Conservation (phyloP, 2,797 vertebrate species). For the Rhabdomys pumilio region DNA sequence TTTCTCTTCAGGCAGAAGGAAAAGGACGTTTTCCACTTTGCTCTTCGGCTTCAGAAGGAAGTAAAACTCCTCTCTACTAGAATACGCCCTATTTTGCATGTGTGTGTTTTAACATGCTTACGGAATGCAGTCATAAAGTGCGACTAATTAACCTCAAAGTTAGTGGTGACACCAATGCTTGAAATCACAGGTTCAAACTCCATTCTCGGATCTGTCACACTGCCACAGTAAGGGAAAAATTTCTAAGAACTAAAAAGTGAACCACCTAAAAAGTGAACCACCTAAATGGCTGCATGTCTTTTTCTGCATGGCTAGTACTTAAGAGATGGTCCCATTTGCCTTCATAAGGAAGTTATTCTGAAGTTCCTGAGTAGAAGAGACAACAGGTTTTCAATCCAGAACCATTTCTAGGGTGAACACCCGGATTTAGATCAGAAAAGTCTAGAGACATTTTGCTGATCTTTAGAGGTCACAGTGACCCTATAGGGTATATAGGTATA, state of each 20-base stretch:
- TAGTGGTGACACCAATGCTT: not conserved
- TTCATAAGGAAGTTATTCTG: conserved; percentile 41
- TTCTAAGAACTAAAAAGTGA: not conserved
- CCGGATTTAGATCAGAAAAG: not conserved
- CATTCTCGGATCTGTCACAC: not conserved
- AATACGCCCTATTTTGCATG: not conserved
- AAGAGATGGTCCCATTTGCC: conserved; percentile 1
- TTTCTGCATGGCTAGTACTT: not conserved
- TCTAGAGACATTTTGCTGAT: conserved; percentile 36
- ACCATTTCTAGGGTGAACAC: not conserved
- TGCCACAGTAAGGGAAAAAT: not conserved
- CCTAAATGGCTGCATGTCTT: not conserved
- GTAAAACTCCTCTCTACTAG: not conserved
- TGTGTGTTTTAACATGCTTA: not conserved
- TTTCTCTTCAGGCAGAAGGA: not conserved
- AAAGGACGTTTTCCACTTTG: not conserved
- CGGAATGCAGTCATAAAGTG: not conserved
- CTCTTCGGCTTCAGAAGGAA: conserved; percentile 9
- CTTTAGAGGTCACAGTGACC: conserved; percentile 56
- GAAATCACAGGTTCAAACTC: not conserved
- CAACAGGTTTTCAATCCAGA: not conserved
- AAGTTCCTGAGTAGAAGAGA: conserved; percentile 6
- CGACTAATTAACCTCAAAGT: not conserved
- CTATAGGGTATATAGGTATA: too few species aligned
- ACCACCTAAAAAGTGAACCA: not conserved